Conservation (phyloP, 2,888 invertebrate genomes). For the Lamproptera curius region DNA sequence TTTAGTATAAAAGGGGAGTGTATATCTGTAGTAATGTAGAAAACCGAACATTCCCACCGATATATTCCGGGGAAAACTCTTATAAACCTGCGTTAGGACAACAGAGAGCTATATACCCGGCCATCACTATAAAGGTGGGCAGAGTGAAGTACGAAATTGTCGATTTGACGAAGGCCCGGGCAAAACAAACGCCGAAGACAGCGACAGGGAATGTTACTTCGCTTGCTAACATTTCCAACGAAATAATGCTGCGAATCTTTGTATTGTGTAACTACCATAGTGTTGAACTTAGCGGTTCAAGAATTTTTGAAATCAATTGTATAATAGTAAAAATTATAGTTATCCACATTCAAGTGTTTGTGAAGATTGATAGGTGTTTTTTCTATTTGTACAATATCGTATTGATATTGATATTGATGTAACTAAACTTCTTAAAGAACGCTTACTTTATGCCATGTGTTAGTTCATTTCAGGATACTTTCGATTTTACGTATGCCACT, state of each 20-base stretch:
- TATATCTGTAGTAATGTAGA: background rate
- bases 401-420: too few species aligned
- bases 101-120: background rate
- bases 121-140: slow-evolving; percentile 14
- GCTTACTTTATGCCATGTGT: too few species aligned
- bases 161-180: slow-evolving; percentile 24
- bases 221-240: slow-evolving; percentile 37
- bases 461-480: too few species aligned
- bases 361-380: too few species aligned
- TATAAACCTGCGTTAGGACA: slow-evolving; percentile 12
- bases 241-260: slow-evolving; percentile 39
- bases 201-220: slow-evolving; percentile 45
- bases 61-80: slow-evolving; percentile 1
- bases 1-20: too few species aligned
- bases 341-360: too few species aligned
- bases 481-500: too few species aligned
- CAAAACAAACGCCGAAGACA: slow-evolving; percentile 38
- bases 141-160: slow-evolving; percentile 9
- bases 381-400: too few species aligned
- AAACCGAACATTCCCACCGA: background rate
- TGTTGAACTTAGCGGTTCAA: slow-evolving; percentile 2
- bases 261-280: slow-evolving; percentile 14
- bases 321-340: too few species aligned
- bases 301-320: too few species aligned
- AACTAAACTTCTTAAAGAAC: too few species aligned